These are phyloP conservation scores for Maniola jurtina DNA, from an alignment of 1,140 invertebrate species.

Conservation along the genomic window DNA sequence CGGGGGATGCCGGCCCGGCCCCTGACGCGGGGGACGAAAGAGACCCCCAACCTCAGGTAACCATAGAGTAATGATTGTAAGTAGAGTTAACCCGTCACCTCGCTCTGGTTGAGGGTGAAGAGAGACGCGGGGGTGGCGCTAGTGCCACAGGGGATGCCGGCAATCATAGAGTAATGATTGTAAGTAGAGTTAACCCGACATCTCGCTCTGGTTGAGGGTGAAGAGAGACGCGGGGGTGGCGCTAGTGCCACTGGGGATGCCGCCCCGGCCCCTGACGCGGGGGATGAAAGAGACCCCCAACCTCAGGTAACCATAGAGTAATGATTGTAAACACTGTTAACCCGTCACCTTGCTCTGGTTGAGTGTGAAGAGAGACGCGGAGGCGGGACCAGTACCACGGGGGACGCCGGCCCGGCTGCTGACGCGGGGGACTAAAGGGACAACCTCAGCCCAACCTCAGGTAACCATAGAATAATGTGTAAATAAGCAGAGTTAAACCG, in stretches of 20 bases:
- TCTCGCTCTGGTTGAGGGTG: conserved; percentile 85
- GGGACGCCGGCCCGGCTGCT: too few species aligned
- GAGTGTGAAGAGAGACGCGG: too few species aligned
- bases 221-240: conserved; percentile 84
- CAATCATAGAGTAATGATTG: too few species aligned
- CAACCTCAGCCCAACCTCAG: too few species aligned
- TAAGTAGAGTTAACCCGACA: conserved; percentile 84
- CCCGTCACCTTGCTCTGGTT: too few species aligned
- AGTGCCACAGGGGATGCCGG: too few species aligned
- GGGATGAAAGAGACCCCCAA: conserved; percentile 52
- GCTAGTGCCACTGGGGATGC: conserved; percentile 55
- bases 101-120: conserved; percentile 85
- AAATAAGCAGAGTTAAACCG: too few species aligned
- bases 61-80: conserved; percentile 62
- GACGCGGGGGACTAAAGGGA: too few species aligned
- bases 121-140: too few species aligned
- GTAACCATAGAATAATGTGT: too few species aligned
- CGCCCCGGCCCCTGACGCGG: conserved; percentile 39
- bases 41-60: not conserved
- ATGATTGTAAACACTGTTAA: too few species aligned
- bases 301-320: conserved; percentile 37
- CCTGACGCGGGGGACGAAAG: conserved; percentile 45
- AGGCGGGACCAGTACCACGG: too few species aligned
- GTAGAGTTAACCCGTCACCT: conserved; percentile 85
- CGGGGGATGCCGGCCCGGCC: conserved; percentile 48